Conservation (phyloP, 37 sponge, comb jelly and placozoan species). For the Eunapius fragilis region DNA sequence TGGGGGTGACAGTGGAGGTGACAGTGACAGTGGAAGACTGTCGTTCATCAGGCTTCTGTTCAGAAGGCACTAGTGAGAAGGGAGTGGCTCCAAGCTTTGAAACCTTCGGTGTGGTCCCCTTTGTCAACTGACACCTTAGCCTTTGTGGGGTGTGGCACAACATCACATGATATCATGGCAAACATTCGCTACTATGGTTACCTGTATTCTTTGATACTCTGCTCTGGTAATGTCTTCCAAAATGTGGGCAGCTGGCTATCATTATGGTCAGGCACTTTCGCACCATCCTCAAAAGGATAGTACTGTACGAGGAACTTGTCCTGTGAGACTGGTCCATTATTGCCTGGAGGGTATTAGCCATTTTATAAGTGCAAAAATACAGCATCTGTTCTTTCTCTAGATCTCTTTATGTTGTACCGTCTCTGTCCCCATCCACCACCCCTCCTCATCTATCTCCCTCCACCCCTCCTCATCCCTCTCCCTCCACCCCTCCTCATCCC, state of each 20-base stretch:
- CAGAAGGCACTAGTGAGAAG: not conserved
- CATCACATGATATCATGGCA: not conserved
- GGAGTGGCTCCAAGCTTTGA: not conserved
- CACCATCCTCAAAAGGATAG: conserved; percentile 20
- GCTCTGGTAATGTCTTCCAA: conserved; percentile 43
- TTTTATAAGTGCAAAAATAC: not conserved
- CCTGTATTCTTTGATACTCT: conserved; percentile 44
- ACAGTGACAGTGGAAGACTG: not conserved
- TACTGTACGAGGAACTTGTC: conserved; percentile 84
- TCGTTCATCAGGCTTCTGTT: not conserved
- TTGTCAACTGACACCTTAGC: not conserved
- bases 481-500: too few relatives aligned
- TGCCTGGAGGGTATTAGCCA: not conserved
- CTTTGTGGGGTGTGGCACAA: not conserved
- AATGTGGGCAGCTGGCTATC: conserved; percentile 11
- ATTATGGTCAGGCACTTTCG: conserved; percentile 4
- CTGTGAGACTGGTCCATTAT: conserved; percentile 21
- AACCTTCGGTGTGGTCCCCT: not conserved
- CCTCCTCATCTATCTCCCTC: not conserved
- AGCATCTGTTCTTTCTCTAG: not conserved
- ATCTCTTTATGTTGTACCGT: not conserved
- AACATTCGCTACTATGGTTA: not conserved
- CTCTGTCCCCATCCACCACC: not conserved
- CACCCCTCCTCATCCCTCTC: not conserved
- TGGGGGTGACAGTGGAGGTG: not conserved